phyloP scores from a whole-genome alignment of 2,797 vertebrate genomes.

The Sebastes steindachneri region DNA sequence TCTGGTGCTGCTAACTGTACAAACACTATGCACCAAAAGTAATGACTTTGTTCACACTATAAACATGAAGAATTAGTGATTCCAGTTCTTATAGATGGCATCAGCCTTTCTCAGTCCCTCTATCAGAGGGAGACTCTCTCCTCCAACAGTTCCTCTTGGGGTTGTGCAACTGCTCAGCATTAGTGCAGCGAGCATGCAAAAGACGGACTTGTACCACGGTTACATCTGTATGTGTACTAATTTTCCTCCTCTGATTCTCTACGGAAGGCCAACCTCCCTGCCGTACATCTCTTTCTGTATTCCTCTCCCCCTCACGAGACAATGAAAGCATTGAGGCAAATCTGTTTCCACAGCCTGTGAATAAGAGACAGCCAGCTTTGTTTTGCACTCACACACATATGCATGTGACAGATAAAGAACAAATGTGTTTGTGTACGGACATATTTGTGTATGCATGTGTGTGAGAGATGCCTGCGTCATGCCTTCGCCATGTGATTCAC shows the following conservation, averaged over 20 bases:
- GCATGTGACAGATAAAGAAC: slow-evolving; percentile 37
- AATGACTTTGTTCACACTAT: background rate
- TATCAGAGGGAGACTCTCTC: background rate
- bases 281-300: slow-evolving; percentile 55
- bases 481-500: slow-evolving; percentile 78
- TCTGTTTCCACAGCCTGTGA: slow-evolving; percentile 71
- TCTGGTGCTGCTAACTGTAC: background rate
- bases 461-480: slow-evolving; percentile 71
- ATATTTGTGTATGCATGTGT: slow-evolving; percentile 42
- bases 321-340: slow-evolving; percentile 76
- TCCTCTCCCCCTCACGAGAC: slow-evolving; percentile 64
- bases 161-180: slow-evolving; percentile 37
- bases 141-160: slow-evolving; percentile 24
- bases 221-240: slow-evolving; percentile 43
- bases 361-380: slow-evolving; percentile 74
- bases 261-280: slow-evolving; percentile 40
- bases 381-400: slow-evolving; percentile 45
- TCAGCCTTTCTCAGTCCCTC: background rate
- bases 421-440: slow-evolving; percentile 34
- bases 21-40: background rate
- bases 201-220: slow-evolving; percentile 22
- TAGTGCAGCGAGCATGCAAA: slow-evolving; percentile 7
- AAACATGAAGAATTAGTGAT: background rate
- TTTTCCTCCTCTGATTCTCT: slow-evolving; percentile 42
- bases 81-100: background rate